These are phyloP conservation scores for Cryptocephalus primarius DNA, from an alignment of 2,888 invertebrate genomes.

Conservation along the genomic window DNA sequence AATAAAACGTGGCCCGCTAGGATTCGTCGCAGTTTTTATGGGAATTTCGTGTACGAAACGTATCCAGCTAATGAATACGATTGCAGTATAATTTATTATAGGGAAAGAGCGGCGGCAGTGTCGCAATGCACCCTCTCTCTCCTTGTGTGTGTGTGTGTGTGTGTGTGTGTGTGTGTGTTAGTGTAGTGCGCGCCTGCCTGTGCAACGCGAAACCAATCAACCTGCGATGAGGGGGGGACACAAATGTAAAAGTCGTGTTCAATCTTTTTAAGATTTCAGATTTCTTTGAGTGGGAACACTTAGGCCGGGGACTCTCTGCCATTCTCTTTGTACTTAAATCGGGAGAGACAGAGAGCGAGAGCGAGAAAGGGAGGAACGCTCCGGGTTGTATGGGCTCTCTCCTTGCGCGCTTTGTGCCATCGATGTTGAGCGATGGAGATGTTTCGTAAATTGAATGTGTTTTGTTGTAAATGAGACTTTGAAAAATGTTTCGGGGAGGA, in stretches of 20 bases:
- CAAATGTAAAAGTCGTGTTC: constrained; percentile 41
- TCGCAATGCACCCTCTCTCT: constrained; percentile 19
- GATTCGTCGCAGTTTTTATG: too few species aligned
- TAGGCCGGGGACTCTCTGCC: background rate
- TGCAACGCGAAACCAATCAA: constrained; percentile 24
- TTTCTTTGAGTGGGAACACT: constrained; percentile 22
- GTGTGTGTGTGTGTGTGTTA: too few species aligned
- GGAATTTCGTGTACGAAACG: background rate
- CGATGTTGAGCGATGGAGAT: too few species aligned
- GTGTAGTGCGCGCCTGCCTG: background rate
- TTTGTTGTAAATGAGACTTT: too few species aligned
- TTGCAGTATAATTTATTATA: constrained; percentile 29
- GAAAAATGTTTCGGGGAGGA: too few species aligned
- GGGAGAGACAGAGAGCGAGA: too few species aligned
- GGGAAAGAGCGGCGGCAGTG: constrained; percentile 14
- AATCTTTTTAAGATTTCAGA: constrained; percentile 36
- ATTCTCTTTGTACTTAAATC: constrained; percentile 1
- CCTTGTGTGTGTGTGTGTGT: too few species aligned
- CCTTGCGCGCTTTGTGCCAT: too few species aligned
- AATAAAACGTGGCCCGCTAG: too few species aligned
- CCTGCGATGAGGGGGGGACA: constrained; percentile 23
- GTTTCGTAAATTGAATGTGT: too few species aligned
- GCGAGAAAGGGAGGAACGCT: too few species aligned
- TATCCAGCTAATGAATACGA: constrained; percentile 22
- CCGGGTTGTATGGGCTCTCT: too few species aligned